Conservation (phyloP, 2,113 vertebrate genomes). For the Uria lomvia region DNA sequence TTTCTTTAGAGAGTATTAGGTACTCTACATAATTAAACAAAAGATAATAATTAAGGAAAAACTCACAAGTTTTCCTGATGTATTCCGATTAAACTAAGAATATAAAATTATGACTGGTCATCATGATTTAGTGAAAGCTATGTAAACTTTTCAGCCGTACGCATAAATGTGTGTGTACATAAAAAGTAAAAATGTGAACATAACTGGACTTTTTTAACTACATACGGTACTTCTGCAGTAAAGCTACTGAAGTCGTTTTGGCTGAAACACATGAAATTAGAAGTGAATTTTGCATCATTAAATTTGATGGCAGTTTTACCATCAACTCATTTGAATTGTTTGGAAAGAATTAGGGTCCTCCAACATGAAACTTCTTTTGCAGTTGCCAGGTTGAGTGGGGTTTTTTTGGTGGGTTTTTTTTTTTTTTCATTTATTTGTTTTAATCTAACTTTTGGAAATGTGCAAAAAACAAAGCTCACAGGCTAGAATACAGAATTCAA, state of each 20-base stretch:
- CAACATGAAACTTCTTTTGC: conserved; percentile 7
- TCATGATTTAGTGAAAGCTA: not conserved
- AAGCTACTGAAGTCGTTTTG: not conserved
- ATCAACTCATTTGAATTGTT: not conserved
- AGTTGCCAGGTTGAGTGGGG: conserved; percentile 22
- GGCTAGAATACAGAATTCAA: not conserved
- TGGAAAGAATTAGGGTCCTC: not conserved
- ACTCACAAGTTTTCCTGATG: not conserved
- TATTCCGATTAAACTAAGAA: not conserved
- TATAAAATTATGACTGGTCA: not conserved
- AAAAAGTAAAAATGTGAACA: not conserved
- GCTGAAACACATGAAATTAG: not conserved
- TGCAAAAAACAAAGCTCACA: not conserved
- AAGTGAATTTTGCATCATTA: not conserved
- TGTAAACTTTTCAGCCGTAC: not conserved
- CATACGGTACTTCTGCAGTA: not conserved
- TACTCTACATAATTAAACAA: not conserved
- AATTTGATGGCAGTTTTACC: not conserved
- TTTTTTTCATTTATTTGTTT: not conserved
- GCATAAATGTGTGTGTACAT: not conserved
- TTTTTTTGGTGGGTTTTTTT: not conserved
- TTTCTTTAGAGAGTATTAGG: not conserved
- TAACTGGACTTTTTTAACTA: not conserved
- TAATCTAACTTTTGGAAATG: not conserved
- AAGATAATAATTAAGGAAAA: not conserved